These are phyloP conservation scores for Ascidia mentula DNA, from an alignment of 23 tunicate genomes.

Conservation along the genomic window DNA sequence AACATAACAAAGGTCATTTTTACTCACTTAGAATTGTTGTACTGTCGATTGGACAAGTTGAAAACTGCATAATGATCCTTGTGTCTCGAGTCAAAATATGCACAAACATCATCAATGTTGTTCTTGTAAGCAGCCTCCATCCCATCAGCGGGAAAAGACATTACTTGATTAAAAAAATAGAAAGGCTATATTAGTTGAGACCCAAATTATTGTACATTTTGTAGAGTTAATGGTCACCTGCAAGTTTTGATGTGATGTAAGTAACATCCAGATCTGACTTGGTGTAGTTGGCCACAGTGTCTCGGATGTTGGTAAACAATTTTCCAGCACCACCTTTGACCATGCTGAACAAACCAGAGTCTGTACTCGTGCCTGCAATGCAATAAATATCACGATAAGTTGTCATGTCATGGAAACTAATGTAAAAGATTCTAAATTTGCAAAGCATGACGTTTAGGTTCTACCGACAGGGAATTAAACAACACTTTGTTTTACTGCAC, in stretches of 20 bases:
- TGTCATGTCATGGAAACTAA: too few species aligned
- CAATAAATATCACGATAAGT: too few species aligned
- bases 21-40: constrained; percentile 64
- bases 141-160: constrained; percentile 95
- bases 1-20: too few species aligned
- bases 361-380: constrained; percentile 3
- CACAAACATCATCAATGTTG: constrained; percentile 76
- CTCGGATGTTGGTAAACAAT: constrained; percentile 81
- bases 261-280: constrained; percentile 87
- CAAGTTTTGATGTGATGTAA: constrained; percentile 79
- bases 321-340: constrained; percentile 89
- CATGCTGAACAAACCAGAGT: constrained; percentile 71
- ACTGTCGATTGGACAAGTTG: constrained; percentile 69
- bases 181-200: background rate
- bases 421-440: too few species aligned
- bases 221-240: constrained; percentile 29
- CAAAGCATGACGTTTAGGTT: too few species aligned
- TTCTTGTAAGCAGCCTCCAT: constrained; percentile 81
- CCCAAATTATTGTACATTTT: background rate
- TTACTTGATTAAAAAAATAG: constrained; percentile 53
- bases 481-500: too few species aligned
- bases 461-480: too few species aligned
- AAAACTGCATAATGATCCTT: constrained; percentile 70
- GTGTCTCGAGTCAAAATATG: constrained; percentile 63
- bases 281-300: constrained; percentile 85